These are phyloP conservation scores for Helicoverpa assulta DNA, from an alignment of 2,888 invertebrate species.

Conservation along the genomic window DNA sequence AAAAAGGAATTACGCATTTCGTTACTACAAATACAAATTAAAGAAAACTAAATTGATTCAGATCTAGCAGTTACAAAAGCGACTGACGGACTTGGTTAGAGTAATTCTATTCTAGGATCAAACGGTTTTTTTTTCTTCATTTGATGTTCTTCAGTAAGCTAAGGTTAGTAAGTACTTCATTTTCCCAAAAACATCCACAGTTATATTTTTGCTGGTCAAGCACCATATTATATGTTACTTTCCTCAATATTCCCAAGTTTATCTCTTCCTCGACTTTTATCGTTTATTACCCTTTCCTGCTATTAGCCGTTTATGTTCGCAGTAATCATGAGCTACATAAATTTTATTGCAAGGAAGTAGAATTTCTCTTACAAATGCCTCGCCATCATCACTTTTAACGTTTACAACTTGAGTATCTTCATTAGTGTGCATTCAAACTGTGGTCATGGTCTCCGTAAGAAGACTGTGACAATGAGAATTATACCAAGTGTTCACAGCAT, in stretches of 20 bases:
- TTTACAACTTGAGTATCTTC: slow-evolving; percentile 1
- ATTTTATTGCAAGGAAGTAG: slow-evolving; percentile 45
- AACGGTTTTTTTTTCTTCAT: too few relatives aligned
- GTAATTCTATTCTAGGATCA: too few relatives aligned
- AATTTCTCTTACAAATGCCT: slow-evolving; percentile 34
- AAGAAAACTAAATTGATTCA: neutral
- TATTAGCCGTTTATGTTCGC: slow-evolving; percentile 19
- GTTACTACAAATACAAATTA: slow-evolving; percentile 16
- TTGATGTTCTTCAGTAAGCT: neutral
- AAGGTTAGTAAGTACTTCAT: neutral
- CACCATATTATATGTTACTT: slow-evolving; percentile 1
- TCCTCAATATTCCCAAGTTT: neutral
- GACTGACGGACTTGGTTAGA: too few relatives aligned
- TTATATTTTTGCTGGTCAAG: neutral
- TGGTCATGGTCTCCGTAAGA: neutral
- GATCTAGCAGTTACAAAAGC: too few relatives aligned
- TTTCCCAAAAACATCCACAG: neutral
- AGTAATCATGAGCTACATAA: slow-evolving; percentile 37
- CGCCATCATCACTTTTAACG: slow-evolving; percentile 4
- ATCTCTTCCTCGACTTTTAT: slow-evolving; percentile 10
- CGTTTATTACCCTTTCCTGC: slow-evolving; percentile 35
- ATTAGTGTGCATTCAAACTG: slow-evolving; percentile 1
- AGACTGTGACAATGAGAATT: neutral
- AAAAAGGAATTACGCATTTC: slow-evolving; percentile 9
- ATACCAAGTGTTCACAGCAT: too few relatives aligned